A percentile compares a stretch with the other conserved stretches of the same genome.
These are phyloP conservation scores for Hippasteria phrygiana DNA, from an alignment of 53 echinoderm and acorn worm species.

Conservation along the genomic window DNA sequence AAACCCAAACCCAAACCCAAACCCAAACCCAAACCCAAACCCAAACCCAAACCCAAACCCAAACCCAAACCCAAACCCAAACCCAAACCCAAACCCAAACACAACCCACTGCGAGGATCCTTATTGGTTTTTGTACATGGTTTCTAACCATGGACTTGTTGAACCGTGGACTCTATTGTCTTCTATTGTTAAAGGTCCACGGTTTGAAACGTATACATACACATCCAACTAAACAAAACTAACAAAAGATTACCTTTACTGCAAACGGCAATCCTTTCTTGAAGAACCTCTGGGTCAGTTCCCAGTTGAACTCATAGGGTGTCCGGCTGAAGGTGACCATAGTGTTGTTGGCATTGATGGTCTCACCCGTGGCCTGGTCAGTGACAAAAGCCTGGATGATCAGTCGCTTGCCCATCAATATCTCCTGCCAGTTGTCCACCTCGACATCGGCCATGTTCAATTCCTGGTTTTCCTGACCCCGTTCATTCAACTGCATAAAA, in stretches of 20 bases:
- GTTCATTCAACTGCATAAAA: conserved; percentile 25
- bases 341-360: conserved; percentile 70
- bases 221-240: no score
- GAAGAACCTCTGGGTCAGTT: conserved; percentile 73
- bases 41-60: no score
- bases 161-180: no score
- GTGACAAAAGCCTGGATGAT: conserved; percentile 79
- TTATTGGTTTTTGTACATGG: no score
- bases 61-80: no score
- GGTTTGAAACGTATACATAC: no score
- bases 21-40: no score
- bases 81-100: no score
- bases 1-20: no score
- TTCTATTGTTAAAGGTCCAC: no score
- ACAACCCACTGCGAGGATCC: no score
- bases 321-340: conserved; percentile 72
- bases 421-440: conserved; percentile 65
- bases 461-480: conserved; percentile 29
- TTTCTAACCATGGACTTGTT: no score
- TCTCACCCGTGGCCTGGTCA: conserved; percentile 72
- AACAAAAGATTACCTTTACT: conserved; percentile 83
- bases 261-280: conserved; percentile 84
- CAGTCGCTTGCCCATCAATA: conserved; percentile 73
- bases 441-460: conserved; percentile 15
- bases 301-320: conserved; percentile 79